Evolutionary conservation across 1,140 invertebrate species (phyloP).

Genomic region (Platorchestia sp.): DNA sequence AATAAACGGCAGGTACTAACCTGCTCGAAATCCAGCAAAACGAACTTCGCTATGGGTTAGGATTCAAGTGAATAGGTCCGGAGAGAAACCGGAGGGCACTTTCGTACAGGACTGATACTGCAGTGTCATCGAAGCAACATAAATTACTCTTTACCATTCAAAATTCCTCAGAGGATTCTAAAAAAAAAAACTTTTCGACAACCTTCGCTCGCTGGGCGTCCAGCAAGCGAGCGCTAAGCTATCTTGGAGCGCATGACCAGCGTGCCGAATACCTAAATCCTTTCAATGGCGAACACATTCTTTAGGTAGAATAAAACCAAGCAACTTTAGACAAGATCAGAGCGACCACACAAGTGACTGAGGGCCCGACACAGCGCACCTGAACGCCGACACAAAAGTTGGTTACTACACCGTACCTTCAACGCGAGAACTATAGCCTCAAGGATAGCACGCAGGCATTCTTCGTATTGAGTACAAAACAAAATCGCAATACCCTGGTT

Average conservation of each 20-base stretch:
- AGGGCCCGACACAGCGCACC: not conserved
- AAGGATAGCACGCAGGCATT: not conserved
- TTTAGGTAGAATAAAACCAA: not conserved
- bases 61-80: not conserved
- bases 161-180: not conserved
- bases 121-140: not conserved
- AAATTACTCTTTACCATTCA: not conserved
- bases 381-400: not conserved
- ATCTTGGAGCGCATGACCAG: slow-evolving; percentile 16
- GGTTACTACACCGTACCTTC: not conserved
- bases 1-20: not conserved
- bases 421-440: not conserved
- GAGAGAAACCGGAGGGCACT: not conserved
- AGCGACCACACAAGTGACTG: not conserved
- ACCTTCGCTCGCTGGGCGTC: not conserved
- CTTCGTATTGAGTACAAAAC: not conserved
- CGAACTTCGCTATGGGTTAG: not conserved
- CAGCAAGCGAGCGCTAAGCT: not conserved
- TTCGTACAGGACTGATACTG: not conserved
- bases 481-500: not conserved
- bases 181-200: not conserved
- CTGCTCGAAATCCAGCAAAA: not conserved
- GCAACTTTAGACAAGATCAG: slow-evolving; percentile 19
- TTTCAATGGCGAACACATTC: slow-evolving; percentile 12
- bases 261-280: slow-evolving; percentile 36